Evolutionary conservation across 2,113 vertebrate genomes (phyloP).

Genomic region (Cyanocitta stelleri): DNA sequence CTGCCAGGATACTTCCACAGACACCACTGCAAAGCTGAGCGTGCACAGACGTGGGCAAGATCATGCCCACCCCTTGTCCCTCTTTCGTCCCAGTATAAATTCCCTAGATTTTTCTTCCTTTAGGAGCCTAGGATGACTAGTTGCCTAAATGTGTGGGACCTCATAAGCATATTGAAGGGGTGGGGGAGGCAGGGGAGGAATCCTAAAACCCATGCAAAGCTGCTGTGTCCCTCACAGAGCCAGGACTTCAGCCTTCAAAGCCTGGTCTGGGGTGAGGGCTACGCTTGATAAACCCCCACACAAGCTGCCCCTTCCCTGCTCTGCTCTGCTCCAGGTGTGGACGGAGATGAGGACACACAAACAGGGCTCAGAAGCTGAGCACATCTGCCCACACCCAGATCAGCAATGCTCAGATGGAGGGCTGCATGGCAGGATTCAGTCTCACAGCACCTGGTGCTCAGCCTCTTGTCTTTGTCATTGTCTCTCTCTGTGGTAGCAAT

Average conservation of each 20-base stretch:
- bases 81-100: background rate
- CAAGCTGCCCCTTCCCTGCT: background rate
- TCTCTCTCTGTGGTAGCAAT: background rate
- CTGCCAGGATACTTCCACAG: background rate
- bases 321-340: background rate
- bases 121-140: background rate
- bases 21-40: background rate
- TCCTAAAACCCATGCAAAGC: background rate
- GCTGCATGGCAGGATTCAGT: background rate
- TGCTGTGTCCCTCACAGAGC: background rate
- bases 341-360: background rate
- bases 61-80: background rate
- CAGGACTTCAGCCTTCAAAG: background rate
- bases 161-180: background rate
- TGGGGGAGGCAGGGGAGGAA: background rate
- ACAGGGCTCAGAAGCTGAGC: background rate
- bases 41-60: background rate
- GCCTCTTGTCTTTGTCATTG: background rate
- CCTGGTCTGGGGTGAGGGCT: background rate
- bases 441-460: background rate
- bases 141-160: background rate
- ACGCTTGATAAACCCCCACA: background rate
- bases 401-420: background rate
- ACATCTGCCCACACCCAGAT: background rate
- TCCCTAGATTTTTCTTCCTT: background rate